Evolutionary conservation across 2,113 vertebrate genomes (phyloP), one percentile per base, ranked within the genome.

Genomic region (Meleagris gallopavo): DNA sequence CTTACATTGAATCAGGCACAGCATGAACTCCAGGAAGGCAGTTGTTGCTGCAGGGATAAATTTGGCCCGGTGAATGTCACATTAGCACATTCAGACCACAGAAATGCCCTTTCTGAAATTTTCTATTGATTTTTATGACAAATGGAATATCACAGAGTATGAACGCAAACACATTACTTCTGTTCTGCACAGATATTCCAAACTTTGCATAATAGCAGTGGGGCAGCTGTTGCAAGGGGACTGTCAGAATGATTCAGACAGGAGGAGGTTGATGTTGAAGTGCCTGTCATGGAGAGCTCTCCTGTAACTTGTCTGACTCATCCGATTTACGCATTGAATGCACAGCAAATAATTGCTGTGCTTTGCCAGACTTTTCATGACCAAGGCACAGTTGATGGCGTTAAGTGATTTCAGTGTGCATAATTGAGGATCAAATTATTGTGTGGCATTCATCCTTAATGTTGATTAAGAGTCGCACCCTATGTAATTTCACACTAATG

Each of bases 51-150:
- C 29, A 32, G 83, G 88, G 50, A 67, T 88, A 64, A 70, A 83
- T 94, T 74, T 86, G 72, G 80, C 24, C 50, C 38, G 32, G 69
- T 81, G 90, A 96, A 94, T 93, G 80, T 90, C 83, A 94, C 71
- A 91, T 96, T 96, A 91, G 72, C 88, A 88, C 79, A 83, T 80
- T 81, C n/a, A 36, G 65, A 93, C 57, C 69, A 88, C 52, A 83
- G 40, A 83, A 86, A 86, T 92, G 86, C 76, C 76, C 73, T 94
- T 96, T 96, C 65, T 83, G 83, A 86, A 93, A 75, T 36, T 69
- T 29, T 90, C 69, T 94, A 95, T 95, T 93, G 82, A 94, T 94
- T 92, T 95, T 92, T 78, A 58, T 88, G 90, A 86, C 88, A 86
- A 83, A 88, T 60, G 32, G 88, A 81, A 83, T 80, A 83, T 64